A percentile compares a stretch with the other conserved stretches of the same genome.
phyloP scores from a whole-genome alignment of 2,113 vertebrate species.

The Atrichornis clamosus region DNA sequence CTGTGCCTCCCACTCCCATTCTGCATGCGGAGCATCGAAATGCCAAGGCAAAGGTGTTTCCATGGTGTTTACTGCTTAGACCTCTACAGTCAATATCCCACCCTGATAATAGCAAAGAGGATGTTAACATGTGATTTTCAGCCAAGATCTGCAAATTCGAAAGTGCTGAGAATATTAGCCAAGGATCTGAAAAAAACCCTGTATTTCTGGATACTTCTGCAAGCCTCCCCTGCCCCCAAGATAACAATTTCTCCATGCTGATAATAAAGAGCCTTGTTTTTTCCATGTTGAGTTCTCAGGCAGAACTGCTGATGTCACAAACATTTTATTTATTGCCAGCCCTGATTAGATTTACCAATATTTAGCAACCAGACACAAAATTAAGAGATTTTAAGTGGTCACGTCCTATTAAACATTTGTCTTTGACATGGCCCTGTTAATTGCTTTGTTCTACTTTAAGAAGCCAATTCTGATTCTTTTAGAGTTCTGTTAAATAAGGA shows the following conservation, averaged over 20 bases:
- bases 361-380: slow-evolving; percentile 7
- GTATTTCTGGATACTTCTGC: background rate
- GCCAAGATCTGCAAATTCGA: background rate
- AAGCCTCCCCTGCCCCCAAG: background rate
- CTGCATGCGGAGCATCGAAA: background rate
- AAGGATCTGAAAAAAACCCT: background rate
- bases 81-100: background rate
- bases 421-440: background rate
- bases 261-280: slow-evolving; percentile 1
- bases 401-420: slow-evolving; percentile 11
- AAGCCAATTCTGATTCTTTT: background rate
- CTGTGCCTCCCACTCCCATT: slow-evolving; percentile 5
- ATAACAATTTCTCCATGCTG: background rate
- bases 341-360: slow-evolving; percentile 20
- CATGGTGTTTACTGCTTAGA: slow-evolving; percentile 30
- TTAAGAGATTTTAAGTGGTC: slow-evolving; percentile 19
- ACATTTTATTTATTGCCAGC: slow-evolving; percentile 16
- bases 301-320: slow-evolving; percentile 33
- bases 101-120: background rate
- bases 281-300: background rate
- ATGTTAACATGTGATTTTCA: slow-evolving; percentile 4
- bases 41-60: slow-evolving; percentile 49
- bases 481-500: background rate
- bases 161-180: background rate
- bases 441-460: slow-evolving; percentile 28